Percentiles rank a stretch among this genome's conserved stretches.
Evolutionary conservation across 2,888 invertebrate genomes (phyloP).

Genomic region (Ormyrus labotus): DNA sequence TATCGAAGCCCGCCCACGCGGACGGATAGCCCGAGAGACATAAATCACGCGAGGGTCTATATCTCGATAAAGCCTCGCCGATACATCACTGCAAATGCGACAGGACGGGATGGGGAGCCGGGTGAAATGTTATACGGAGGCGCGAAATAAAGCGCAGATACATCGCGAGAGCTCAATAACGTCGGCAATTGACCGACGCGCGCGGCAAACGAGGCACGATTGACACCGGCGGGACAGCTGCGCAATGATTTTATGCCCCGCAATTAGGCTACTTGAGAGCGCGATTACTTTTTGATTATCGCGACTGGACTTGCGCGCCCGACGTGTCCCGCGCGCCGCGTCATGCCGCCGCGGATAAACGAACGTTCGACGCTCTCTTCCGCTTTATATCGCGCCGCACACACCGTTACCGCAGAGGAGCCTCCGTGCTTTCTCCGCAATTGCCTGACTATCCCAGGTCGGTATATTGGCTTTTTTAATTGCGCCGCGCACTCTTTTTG

Average conservation of each 20-base stretch:
- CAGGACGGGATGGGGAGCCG: not conserved
- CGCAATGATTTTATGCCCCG: constrained; percentile 19
- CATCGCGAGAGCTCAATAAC: constrained; percentile 30
- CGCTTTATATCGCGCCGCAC: too few species aligned
- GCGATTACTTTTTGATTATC: constrained; percentile 46
- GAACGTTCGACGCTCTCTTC: too few species aligned
- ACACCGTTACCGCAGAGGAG: too few species aligned
- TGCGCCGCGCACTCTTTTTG: too few species aligned
- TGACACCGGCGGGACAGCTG: not conserved
- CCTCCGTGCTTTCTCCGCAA: too few species aligned
- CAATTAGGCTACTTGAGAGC: constrained; percentile 34
- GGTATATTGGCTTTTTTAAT: too few species aligned
- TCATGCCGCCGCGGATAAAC: not conserved
- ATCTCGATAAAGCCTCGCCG: too few species aligned
- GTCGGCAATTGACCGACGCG: constrained; percentile 21
- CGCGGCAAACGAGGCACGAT: constrained; percentile 20
- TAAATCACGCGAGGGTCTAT: too few species aligned
- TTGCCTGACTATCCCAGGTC: too few species aligned
- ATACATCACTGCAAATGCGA: too few species aligned
- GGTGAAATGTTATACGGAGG: not conserved
- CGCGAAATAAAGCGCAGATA: not conserved
- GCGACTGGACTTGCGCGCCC: constrained; percentile 13
- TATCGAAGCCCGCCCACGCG: too few species aligned
- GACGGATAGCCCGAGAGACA: too few species aligned
- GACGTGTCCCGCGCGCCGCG: constrained; percentile 1